Evolutionary conservation across 2,113 vertebrate species (phyloP).

Genomic region (Notarius quadriscutis): DNA sequence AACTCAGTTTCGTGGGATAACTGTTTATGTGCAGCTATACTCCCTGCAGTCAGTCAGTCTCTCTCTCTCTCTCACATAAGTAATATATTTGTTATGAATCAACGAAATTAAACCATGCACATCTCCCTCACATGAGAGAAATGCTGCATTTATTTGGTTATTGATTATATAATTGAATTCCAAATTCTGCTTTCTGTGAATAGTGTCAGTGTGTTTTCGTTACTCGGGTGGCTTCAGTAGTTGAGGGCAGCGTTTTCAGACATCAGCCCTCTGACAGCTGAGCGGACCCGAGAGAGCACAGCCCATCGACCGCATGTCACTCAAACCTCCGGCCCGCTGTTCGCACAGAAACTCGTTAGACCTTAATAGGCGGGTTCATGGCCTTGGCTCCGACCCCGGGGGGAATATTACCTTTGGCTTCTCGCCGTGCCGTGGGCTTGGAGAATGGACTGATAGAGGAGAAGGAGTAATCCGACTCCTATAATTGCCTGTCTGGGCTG

Average conservation of each 20-base stretch:
- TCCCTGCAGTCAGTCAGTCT: too few species aligned
- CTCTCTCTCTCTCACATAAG: too few species aligned
- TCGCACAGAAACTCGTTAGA: constrained; percentile 49
- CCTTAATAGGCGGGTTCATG: constrained; percentile 53
- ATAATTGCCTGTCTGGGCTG: constrained; percentile 56
- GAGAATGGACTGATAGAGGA: constrained; percentile 48
- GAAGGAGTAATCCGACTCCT: constrained; percentile 55
- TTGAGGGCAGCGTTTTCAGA: constrained; percentile 40
- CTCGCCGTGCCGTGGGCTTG: constrained; percentile 45
- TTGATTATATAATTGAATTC: not conserved
- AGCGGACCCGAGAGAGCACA: constrained; percentile 41
- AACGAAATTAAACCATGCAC: not conserved
- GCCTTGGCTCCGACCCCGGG: constrained; percentile 49
- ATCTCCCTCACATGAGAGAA: not conserved
- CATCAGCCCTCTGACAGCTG: constrained; percentile 41
- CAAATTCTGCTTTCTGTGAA: not conserved
- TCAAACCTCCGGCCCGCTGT: constrained; percentile 39
- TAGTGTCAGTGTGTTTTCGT: not conserved
- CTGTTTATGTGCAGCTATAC: too few species aligned
- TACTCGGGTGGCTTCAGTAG: constrained; percentile 24
- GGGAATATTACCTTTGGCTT: constrained; percentile 52
- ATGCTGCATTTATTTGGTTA: not conserved
- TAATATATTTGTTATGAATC: too few species aligned
- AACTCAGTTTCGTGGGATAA: too few species aligned
- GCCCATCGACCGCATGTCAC: constrained; percentile 50